A percentile compares a stretch with the other conserved stretches of the same genome.
phyloP scores from a whole-genome alignment of 2,888 invertebrate species.

The Bedellia somnulentella region DNA sequence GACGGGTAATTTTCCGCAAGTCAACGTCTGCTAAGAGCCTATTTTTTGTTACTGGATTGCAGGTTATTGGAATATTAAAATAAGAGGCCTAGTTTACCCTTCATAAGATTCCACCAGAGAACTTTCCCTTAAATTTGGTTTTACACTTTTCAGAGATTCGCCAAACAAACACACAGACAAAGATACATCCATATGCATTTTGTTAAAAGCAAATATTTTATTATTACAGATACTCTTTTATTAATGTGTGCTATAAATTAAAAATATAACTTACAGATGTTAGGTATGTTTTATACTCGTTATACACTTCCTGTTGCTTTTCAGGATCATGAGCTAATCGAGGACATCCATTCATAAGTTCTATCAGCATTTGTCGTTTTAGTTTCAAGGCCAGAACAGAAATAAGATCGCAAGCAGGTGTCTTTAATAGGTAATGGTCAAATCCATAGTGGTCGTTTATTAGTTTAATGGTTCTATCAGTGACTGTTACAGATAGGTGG shows the following conservation, averaged over 20 bases:
- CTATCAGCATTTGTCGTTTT: conserved; percentile 81
- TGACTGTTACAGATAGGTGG: conserved; percentile 80
- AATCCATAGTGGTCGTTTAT: conserved; percentile 92
- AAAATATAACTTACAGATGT: conserved; percentile 68
- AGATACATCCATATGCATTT: too few relatives aligned
- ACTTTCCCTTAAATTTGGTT: too few relatives aligned
- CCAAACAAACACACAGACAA: too few relatives aligned
- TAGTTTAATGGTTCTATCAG: conserved; percentile 77
- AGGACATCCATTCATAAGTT: conserved; percentile 68
- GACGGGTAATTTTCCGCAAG: too few relatives aligned
- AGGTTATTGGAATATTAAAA: too few relatives aligned
- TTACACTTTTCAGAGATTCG: too few relatives aligned
- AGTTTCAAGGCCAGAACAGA: conserved; percentile 83
- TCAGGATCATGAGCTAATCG: conserved; percentile 66
- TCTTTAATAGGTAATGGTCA: conserved; percentile 93
- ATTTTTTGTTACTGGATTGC: too few relatives aligned
- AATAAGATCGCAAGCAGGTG: conserved; percentile 87
- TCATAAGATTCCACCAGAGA: too few relatives aligned
- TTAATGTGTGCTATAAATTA: conserved; percentile 2
- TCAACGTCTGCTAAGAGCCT: too few relatives aligned
- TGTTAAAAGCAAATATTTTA: too few relatives aligned
- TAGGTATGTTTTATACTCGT: conserved; percentile 80
- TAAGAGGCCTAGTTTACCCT: too few relatives aligned
- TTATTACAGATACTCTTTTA: too few relatives aligned
- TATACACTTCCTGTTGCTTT: conserved; percentile 70